A percentile compares a stretch with the other conserved stretches of the same genome.
These are phyloP conservation scores for Tachina fera DNA, from an alignment of 2,888 invertebrate genomes.

Conservation along the genomic window DNA sequence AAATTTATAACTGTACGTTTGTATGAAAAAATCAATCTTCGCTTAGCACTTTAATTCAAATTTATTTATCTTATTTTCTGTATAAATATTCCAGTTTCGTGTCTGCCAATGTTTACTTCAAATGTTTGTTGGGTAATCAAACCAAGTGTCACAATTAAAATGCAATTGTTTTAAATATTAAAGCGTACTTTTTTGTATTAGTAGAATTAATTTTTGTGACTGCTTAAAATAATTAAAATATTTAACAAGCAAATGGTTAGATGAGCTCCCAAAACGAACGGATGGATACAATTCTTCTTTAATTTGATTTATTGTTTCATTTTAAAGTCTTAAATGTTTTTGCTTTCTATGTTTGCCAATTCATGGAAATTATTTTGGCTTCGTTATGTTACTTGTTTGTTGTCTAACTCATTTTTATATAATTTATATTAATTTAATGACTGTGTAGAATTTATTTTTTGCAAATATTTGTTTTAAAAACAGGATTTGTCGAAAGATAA, in stretches of 20 bases:
- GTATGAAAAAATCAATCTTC: no score
- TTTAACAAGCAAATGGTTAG: constrained; percentile 9
- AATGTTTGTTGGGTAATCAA: neutral
- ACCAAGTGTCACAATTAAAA: neutral
- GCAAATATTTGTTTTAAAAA: neutral
- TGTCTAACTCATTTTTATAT: neutral
- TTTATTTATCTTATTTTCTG: no score
- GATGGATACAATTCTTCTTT: constrained; percentile 5
- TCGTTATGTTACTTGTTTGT: neutral
- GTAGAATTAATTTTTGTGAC: neutral
- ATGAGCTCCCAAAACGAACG: neutral
- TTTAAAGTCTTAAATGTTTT: neutral
- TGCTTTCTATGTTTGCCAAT: neutral
- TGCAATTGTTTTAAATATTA: neutral
- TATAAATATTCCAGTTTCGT: neutral
- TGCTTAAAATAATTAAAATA: neutral
- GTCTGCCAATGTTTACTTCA: neutral
- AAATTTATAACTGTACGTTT: no score
- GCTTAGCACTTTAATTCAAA: no score
- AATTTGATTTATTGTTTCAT: neutral
- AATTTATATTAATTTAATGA: neutral
- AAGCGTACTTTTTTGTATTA: neutral
- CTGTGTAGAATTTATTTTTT: neutral
- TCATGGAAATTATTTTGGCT: neutral
- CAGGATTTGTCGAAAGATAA: neutral